Evolutionary conservation across 1,140 invertebrate species (phyloP), one percentile per base, ranked within the genome.

Genomic region (Papilio dardanus): DNA sequence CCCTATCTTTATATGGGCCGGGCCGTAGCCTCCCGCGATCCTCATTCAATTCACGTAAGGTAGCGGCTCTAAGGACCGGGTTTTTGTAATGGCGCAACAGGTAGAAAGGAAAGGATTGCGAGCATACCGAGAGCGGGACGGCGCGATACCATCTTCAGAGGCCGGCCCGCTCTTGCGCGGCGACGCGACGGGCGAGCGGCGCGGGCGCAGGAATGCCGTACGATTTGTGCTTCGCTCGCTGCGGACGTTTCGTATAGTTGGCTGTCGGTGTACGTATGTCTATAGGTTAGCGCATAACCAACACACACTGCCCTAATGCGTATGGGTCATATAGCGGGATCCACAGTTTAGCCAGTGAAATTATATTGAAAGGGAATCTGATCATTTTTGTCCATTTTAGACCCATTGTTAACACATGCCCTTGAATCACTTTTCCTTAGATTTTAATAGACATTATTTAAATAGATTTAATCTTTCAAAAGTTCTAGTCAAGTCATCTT

Each of bases 341-440:
- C 83, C 77, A 86, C 86, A 82, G 90, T 91, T 92, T 91, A 91
- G 88, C 82, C 87, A 93, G 91, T 93, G 90, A 93, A 93, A 93
- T 93, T 92, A 91, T 86, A 92, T 90, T 89, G 91, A 93, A 93
- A 93, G 90, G 91, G 91, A 93, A 84, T 93, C 89, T 92, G 89
- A 86, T 87, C 79, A 87, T 91, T 93, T 92, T 93, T 88, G 85
- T 82, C 80, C 79, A 91, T 87, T 87, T 87, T 74, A 76, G 79
- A 78, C 81, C 74, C 67, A 77, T 80, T 81, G 73, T 82, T 81
- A 54, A 76, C 76, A 80, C 74, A 77, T 75, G 73, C 75, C 76
- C 74, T 58, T 69, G 46, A 42, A 54, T 76, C 40, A 33, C 40
- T 66, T 28, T 35, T 76, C n/a, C 46, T 69, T 54, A n/a, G 0